Evolutionary conservation across 1,140 invertebrate species (phyloP).

Genomic region (Thaumatotibia leucotreta): DNA sequence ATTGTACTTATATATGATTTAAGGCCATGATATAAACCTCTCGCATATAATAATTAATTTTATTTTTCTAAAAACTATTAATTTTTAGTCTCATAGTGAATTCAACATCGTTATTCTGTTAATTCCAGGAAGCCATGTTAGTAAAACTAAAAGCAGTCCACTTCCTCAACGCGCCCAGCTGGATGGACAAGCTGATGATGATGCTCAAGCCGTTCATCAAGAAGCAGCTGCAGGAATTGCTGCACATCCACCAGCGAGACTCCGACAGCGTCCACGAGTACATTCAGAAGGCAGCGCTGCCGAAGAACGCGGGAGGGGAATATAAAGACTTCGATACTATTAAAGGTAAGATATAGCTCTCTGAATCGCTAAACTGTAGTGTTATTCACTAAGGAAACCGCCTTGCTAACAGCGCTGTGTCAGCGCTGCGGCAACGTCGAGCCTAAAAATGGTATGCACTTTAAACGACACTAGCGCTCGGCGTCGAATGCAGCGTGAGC

Average conservation of each 20-base stretch:
- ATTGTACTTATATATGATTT: too few species aligned
- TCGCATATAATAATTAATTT: too few species aligned
- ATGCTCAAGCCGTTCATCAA: constrained; percentile 84
- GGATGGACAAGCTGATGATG: constrained; percentile 82
- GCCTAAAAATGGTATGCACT: too few species aligned
- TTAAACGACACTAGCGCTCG: too few species aligned
- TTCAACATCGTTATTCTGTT: constrained; percentile 18
- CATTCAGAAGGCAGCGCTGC: constrained; percentile 71
- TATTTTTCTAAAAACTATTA: too few species aligned
- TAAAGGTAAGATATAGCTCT: constrained; percentile 37
- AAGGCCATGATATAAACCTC: too few species aligned
- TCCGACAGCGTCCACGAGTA: constrained; percentile 59
- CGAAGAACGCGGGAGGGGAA: constrained; percentile 78
- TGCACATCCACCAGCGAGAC: constrained; percentile 67
- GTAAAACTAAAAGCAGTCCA: constrained; percentile 81
- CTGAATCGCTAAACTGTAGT: too few species aligned
- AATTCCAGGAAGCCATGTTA: constrained; percentile 79
- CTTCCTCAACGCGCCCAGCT: constrained; percentile 81
- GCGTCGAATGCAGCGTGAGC: too few species aligned
- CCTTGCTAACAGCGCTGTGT: too few species aligned
- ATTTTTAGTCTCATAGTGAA: too few species aligned
- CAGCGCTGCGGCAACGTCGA: too few species aligned
- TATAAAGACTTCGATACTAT: constrained; percentile 45
- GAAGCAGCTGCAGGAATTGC: constrained; percentile 79
- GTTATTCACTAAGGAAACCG: too few species aligned